A percentile compares a stretch with the other conserved stretches of the same genome.
These are phyloP conservation scores for Polydrusus pterygomalis DNA, from an alignment of 2,888 invertebrate species.

Conservation along the genomic window DNA sequence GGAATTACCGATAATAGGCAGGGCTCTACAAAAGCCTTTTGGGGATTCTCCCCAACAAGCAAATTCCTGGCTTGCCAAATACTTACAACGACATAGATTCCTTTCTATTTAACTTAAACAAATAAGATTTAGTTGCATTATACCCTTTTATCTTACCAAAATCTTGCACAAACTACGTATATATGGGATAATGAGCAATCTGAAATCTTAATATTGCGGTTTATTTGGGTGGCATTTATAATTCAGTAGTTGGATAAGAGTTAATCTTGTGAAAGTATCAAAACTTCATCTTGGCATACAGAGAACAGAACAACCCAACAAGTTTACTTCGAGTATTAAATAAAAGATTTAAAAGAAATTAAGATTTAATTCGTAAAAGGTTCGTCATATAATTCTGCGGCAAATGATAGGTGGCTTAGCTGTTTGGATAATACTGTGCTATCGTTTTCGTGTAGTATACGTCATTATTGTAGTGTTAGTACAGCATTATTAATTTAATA, in stretches of 20 bases:
- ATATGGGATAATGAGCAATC: slow-evolving; percentile 21
- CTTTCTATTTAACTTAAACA: slow-evolving; percentile 26
- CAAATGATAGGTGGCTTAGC: no score
- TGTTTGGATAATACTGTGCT: no score
- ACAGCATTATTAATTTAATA: no score
- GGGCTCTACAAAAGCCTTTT: slow-evolving; percentile 28
- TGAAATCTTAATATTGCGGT: slow-evolving; percentile 3
- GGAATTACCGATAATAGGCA: slow-evolving; percentile 22
- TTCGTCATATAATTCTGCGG: no score
- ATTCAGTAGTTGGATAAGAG: slow-evolving; percentile 3
- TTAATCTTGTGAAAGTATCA: neutral
- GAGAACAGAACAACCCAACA: no score
- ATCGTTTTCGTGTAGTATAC: no score
- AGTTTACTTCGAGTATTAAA: no score
- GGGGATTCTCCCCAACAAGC: slow-evolving; percentile 27
- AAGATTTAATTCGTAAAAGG: no score
- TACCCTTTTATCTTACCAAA: slow-evolving; percentile 22
- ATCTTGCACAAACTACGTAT: slow-evolving; percentile 15
- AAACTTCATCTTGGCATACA: neutral
- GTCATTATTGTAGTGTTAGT: no score
- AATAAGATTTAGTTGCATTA: slow-evolving; percentile 30
- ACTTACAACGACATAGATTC: slow-evolving; percentile 22
- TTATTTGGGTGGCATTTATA: neutral
- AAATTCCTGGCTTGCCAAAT: slow-evolving; percentile 24
- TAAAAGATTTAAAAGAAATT: no score